Evolutionary conservation across 2,797 vertebrate genomes (phyloP), one percentile per base, ranked within the genome.

Genomic region (Megalops cyprinoides): DNA sequence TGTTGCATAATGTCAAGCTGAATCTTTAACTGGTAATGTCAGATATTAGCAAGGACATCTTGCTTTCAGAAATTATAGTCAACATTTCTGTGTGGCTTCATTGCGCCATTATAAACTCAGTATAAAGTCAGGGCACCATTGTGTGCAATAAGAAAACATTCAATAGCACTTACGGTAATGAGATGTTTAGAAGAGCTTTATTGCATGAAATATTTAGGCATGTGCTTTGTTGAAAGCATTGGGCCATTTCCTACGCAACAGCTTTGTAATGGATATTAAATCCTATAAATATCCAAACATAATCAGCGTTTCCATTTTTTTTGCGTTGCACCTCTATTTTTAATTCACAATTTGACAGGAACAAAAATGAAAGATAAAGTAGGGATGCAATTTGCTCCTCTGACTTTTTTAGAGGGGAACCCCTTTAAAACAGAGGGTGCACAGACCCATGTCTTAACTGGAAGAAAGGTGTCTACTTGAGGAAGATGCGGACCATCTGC

Each of bases 281-380:
- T 7, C 53, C 62, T 65, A 34, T 42, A 69, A 42, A 39, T 69
- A 25, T 69, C 25, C 56, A 69, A 69, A 69, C 65, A 69, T 18
- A 42, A 4, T 20, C 37, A 39, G 14, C 34, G 42, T 69, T 69
- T 69, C 23, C 60, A 65, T 34, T n/a, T n/a, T n/a, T n/a, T n/a
- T n/a, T n/a, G n/a, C n/a, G n/a, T n/a, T n/a, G n/a, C n/a, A n/a
- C n/a, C n/a, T n/a, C n/a, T n/a, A n/a, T n/a, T n/a, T 58, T 25
- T 14, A 65, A 31, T 65, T n/a, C 23, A n/a, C n/a, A 14, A 8
- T 49, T 49, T 49, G 48, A 1, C 48, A 49, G 48, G 14, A 49
- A 49, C 48, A 4, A 12, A 12, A 18, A 56, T 23, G 56, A 18
- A 18, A 56, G 23, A 12, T 18, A 18, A 56, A 18, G 1, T 15